Conservation (phyloP, 1,140 invertebrate species). For the Pantala flavescens region DNA sequence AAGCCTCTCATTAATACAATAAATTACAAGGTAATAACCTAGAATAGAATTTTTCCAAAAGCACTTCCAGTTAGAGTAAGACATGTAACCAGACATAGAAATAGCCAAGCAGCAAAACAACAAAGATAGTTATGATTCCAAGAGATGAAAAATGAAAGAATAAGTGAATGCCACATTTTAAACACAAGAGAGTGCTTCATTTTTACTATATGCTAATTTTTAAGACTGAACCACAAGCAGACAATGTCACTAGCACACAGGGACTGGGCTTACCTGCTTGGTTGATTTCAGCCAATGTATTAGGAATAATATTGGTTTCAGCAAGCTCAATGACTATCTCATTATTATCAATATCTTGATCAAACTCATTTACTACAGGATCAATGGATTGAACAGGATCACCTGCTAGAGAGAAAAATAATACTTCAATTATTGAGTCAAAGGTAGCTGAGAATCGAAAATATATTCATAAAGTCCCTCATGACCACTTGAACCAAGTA, state of each 20-base stretch:
- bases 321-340: constrained; percentile 24
- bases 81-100: too few species aligned
- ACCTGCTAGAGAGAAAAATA: constrained; percentile 21
- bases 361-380: constrained; percentile 19
- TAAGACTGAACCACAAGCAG: constrained; percentile 2
- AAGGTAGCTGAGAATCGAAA: too few species aligned
- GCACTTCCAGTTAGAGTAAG: too few species aligned
- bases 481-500: too few species aligned
- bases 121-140: not conserved
- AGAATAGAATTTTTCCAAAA: too few species aligned
- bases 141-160: not conserved
- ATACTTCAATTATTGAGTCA: not conserved
- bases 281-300: constrained; percentile 23
- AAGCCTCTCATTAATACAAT: too few species aligned
- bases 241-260: not conserved
- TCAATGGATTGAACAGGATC: constrained; percentile 20
- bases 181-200: constrained; percentile 10
- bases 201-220: not conserved
- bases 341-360: constrained; percentile 22
- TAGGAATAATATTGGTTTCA: constrained; percentile 25
- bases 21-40: too few species aligned
- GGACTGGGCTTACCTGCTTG: constrained; percentile 23
- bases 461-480: too few species aligned
- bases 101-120: not conserved
- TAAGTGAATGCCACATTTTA: not conserved